Evolutionary conservation across 2,888 invertebrate species (phyloP), one percentile per base, ranked within the genome.

Genomic region (Chouioia cunea): DNA sequence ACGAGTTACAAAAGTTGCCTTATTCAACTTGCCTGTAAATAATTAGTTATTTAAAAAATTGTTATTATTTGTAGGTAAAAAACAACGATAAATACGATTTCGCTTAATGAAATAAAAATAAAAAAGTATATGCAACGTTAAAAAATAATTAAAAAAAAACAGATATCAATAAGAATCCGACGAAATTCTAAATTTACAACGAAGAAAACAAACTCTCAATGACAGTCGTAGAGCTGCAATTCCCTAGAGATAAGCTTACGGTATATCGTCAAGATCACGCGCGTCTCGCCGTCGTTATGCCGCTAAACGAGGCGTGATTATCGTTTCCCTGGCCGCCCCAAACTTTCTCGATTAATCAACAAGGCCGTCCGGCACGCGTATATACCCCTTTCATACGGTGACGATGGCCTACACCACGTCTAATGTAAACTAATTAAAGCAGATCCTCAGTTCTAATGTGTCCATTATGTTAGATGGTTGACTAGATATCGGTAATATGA

Each of bases 391-490:
- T 78, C 75, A 77, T 78, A 76, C 78, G 77, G 80, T 81, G 82
- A 82, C 82, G 83, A 82, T 81, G 80, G 79, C 77, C 77, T 59
- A 15, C 15, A 18, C 4, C 48, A 3, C 14, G 79, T 79, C 79
- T 84, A 83, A 84, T 84, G 83, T 83, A 83, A 84, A 84, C 84
- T 84, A 84, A 84, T 84, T 84, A 84, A 84, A 84, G 81, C 78
- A 78, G 82, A 80, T 80, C 80, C 77, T 77, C 44, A 46, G 81
- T 80, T 82, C 82, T 83, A 84, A 84, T 84, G 84, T 80, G 80
- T 83, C 83, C 83, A 83, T 84, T 84, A 84, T 81, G 81, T 79
- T 76, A 74, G 77, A 76, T 77, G 36, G 6, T 6, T 2, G 10
- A 36, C 36, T 36, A 6, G 10, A 36, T 36, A 36, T 12, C 12